Conservation (phyloP, 2,888 invertebrate species). For the Galeopsomyia nigrocyanea region DNA sequence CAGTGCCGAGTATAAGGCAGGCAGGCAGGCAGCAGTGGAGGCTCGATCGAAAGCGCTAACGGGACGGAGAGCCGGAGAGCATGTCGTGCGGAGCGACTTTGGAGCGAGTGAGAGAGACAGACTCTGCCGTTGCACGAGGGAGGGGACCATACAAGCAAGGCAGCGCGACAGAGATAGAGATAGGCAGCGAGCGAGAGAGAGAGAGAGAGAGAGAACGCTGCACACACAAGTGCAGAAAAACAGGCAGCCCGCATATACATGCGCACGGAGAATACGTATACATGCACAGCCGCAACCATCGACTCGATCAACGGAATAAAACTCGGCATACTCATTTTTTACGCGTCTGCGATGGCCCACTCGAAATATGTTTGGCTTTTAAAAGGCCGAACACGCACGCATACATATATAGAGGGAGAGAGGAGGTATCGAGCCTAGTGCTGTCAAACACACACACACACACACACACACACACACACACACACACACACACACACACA, state of each 20-base stretch:
- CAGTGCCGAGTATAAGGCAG: not conserved
- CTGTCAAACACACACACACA: too few relatives aligned
- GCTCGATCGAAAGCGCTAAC: constrained; percentile 37
- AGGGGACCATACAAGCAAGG: not conserved
- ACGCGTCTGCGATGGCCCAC: not conserved
- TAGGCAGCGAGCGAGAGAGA: not conserved
- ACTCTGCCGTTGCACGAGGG: not conserved
- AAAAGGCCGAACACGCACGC: constrained; percentile 6
- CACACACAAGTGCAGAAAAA: too few relatives aligned
- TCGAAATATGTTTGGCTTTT: constrained; percentile 5
- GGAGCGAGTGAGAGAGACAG: not conserved
- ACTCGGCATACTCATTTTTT: too few relatives aligned
- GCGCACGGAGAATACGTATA: too few relatives aligned
- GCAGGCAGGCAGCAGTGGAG: not conserved
- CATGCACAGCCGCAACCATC: too few relatives aligned
- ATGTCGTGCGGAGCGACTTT: not conserved
- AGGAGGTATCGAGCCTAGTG: too few relatives aligned
- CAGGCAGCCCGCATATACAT: too few relatives aligned
- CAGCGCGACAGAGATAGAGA: not conserved
- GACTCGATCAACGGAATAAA: too few relatives aligned
- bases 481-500: too few relatives aligned
- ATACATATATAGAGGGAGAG: too few relatives aligned
- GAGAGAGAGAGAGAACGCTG: not conserved
- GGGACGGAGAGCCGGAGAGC: constrained; percentile 12
- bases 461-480: too few relatives aligned